A percentile compares a stretch with the other conserved stretches of the same genome.
Conservation (phyloP, 2,888 invertebrate genomes). For the Seira musarum region DNA sequence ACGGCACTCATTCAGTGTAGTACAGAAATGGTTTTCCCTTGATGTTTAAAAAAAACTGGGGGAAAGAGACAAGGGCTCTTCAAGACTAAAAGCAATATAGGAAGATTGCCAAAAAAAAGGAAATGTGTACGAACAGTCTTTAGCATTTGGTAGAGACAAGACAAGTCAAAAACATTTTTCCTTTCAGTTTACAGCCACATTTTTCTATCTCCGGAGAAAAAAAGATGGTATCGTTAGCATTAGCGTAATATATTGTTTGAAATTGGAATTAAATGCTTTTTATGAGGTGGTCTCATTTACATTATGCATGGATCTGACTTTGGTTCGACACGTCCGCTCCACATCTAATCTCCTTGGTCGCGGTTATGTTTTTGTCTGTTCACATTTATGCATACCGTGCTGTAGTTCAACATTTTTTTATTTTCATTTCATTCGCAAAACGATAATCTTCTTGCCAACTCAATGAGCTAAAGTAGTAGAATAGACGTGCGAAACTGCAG, state of each 20-base stretch:
- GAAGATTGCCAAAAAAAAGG: constrained; percentile 29
- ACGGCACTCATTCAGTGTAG: neutral
- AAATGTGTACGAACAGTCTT: too few species aligned
- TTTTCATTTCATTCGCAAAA: neutral
- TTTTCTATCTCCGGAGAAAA: neutral
- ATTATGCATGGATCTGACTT: neutral
- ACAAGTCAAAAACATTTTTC: constrained; percentile 3
- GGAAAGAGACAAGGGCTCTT: neutral
- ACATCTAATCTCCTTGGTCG: neutral
- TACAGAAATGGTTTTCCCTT: neutral
- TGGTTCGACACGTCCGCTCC: neutral
- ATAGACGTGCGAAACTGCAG: constrained; percentile 23
- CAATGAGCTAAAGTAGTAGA: neutral
- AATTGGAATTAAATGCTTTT: neutral
- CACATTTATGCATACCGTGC: neutral
- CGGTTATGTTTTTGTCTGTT: neutral
- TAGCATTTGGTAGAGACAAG: neutral
- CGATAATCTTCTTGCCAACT: neutral
- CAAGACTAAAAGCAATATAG: constrained; percentile 17
- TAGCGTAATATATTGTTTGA: constrained; percentile 6
- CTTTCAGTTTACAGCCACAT: neutral
- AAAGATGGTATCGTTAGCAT: neutral
- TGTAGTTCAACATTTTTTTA: constrained; percentile 9
- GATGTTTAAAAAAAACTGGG: neutral
- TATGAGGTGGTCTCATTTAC: neutral